A percentile compares a stretch with the other conserved stretches of the same genome.
Evolutionary conservation across 2,888 invertebrate species (phyloP).

Genomic region (Chalcosyrphus nemorum): DNA sequence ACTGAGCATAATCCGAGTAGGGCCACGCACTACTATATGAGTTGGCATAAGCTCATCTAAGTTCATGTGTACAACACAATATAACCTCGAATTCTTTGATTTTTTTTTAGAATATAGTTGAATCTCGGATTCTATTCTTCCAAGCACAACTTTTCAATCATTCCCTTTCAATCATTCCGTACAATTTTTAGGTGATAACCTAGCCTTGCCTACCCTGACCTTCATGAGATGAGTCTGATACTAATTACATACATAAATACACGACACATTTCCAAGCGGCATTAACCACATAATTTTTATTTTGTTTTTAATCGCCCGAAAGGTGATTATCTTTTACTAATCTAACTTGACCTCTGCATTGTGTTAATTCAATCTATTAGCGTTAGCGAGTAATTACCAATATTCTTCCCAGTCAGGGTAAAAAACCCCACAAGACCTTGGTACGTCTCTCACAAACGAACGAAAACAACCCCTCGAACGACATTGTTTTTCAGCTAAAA

Average conservation of each 20-base stretch:
- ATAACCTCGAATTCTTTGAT: too few relatives aligned
- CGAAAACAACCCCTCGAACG: background rate
- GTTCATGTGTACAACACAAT: too few relatives aligned
- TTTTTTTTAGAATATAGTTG: too few relatives aligned
- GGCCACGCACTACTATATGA: too few relatives aligned
- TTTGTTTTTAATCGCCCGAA: background rate
- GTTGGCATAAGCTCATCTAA: too few relatives aligned
- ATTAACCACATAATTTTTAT: background rate
- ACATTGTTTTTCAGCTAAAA: background rate
- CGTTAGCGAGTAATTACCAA: background rate
- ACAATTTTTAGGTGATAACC: too few relatives aligned
- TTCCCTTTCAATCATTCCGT: too few relatives aligned
- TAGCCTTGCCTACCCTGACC: too few relatives aligned
- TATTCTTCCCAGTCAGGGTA: background rate
- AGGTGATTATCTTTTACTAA: slow-evolving; percentile 9
- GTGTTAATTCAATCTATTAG: slow-evolving; percentile 3
- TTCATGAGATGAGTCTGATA: background rate
- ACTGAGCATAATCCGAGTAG: too few relatives aligned
- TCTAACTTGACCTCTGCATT: slow-evolving; percentile 11
- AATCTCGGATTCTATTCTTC: too few relatives aligned
- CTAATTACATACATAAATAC: background rate
- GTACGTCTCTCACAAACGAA: background rate
- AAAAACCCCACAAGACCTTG: slow-evolving; percentile 27
- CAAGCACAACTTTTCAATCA: too few relatives aligned
- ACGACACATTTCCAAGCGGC: background rate